Evolutionary conservation across 2,113 vertebrate genomes (phyloP).

Genomic region (Vombatus ursinus): DNA sequence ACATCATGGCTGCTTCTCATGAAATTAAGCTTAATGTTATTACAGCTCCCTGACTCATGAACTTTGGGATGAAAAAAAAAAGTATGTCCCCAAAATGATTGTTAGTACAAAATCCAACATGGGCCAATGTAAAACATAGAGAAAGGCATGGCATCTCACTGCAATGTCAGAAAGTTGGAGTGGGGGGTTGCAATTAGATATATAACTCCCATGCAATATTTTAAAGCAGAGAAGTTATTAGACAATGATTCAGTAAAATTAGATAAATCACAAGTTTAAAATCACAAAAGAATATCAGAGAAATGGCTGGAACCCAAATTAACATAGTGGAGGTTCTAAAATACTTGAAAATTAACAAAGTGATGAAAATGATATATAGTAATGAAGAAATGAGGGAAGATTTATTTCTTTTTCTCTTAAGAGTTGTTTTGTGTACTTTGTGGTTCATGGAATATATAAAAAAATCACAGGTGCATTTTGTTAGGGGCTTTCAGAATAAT

Average conservation of each 20-base stretch:
- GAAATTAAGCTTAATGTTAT: conserved; percentile 53
- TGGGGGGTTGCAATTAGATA: not conserved
- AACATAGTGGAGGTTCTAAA: conserved; percentile 13
- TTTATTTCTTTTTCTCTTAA: not conserved
- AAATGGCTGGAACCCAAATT: not conserved
- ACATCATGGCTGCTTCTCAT: not conserved
- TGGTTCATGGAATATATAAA: conserved; percentile 18
- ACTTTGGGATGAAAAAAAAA: conserved; percentile 47
- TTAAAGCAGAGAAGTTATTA: conserved; percentile 3
- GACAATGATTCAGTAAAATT: not conserved
- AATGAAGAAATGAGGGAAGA: not conserved
- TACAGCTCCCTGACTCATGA: conserved; percentile 45
- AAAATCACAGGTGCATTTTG: conserved; percentile 10
- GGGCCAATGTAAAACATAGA: conserved; percentile 50
- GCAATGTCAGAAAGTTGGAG: not conserved
- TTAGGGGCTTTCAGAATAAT: conserved; percentile 6
- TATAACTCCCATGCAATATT: not conserved
- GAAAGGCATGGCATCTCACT: conserved; percentile 23
- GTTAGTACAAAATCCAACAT: conserved; percentile 61
- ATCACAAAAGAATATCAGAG: not conserved
- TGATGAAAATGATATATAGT: not conserved
- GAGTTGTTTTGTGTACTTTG: conserved; percentile 4
- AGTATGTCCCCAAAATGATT: conserved; percentile 62
- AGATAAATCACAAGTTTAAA: not conserved
- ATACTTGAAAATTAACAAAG: not conserved